Evolutionary conservation across 1,140 invertebrate species (phyloP).

Genomic region (Eumaeus atala): DNA sequence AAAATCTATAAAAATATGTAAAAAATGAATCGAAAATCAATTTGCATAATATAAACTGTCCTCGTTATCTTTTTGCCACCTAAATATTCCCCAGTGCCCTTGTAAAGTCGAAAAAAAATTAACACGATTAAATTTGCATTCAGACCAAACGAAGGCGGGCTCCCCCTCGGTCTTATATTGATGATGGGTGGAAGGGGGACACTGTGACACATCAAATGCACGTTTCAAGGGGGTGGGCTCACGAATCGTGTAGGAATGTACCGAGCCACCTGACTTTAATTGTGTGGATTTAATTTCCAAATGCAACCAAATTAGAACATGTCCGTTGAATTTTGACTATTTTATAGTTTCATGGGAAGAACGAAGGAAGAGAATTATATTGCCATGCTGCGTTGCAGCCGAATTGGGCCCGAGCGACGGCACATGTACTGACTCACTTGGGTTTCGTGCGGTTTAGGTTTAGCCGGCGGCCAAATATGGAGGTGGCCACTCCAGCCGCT

Average conservation of each 20-base stretch:
- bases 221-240: conserved; percentile 36
- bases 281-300: conserved; percentile 35
- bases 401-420: too few relatives aligned
- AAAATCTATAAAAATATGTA: too few relatives aligned
- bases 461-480: too few relatives aligned
- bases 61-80: conserved; percentile 3
- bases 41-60: too few relatives aligned
- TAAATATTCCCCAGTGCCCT: conserved; percentile 54
- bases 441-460: too few relatives aligned
- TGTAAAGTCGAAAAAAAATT: conserved; percentile 56
- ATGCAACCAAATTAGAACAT: background rate
- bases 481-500: too few relatives aligned
- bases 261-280: conserved; percentile 52
- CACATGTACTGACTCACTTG: too few relatives aligned
- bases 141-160: conserved; percentile 36
- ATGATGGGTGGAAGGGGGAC: conserved; percentile 19
- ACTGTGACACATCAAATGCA: conserved; percentile 33
- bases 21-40: too few relatives aligned
- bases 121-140: conserved; percentile 68
- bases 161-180: conserved; percentile 20
- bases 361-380: too few relatives aligned
- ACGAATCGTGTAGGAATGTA: conserved; percentile 52
- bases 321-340: background rate
- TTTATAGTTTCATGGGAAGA: background rate
- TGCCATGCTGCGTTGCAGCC: too few relatives aligned